These are phyloP conservation scores for Trypoxylon attenuatum DNA, from an alignment of 2,888 invertebrate species.

Conservation along the genomic window DNA sequence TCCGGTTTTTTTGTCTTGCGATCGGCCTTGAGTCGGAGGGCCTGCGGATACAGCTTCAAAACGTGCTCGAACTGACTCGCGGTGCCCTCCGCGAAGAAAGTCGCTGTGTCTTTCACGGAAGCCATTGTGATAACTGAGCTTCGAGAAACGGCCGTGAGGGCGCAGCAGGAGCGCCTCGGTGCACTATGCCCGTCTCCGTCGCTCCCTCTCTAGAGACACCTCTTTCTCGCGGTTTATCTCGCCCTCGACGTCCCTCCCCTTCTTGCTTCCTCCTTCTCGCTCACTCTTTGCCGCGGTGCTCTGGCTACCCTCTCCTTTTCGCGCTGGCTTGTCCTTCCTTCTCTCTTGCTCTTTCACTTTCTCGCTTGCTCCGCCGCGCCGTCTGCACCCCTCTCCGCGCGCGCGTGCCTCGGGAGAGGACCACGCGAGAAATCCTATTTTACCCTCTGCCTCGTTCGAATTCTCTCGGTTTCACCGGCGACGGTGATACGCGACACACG, in stretches of 20 bases:
- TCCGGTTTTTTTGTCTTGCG: constrained; percentile 94
- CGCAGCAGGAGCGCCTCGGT: constrained; percentile 56
- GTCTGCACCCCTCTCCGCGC: constrained; percentile 42
- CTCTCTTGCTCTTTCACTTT: constrained; percentile 17
- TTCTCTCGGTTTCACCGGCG: constrained; percentile 64
- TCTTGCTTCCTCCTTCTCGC: constrained; percentile 2
- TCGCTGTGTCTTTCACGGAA: constrained; percentile 92
- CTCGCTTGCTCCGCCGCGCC: constrained; percentile 12
- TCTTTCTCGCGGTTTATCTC: constrained; percentile 15
- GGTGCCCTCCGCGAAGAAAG: constrained; percentile 94
- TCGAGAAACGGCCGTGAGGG: constrained; percentile 58
- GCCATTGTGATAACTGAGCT: constrained; percentile 81
- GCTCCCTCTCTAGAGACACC: neutral
- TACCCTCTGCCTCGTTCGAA: constrained; percentile 61
- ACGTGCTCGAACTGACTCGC: constrained; percentile 91
- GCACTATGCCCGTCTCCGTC: constrained; percentile 36
- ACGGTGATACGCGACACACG: constrained; percentile 61
- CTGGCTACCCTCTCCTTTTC: constrained; percentile 4
- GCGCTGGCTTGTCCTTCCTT: constrained; percentile 46
- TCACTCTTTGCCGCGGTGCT: constrained; percentile 21
- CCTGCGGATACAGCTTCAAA: constrained; percentile 93
- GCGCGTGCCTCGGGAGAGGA: constrained; percentile 51
- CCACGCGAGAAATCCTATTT: constrained; percentile 63
- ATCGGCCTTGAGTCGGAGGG: constrained; percentile 92
- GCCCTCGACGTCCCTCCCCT: neutral